These are phyloP conservation scores for Chalcosyrphus nemorum DNA, from an alignment of 2,888 invertebrate genomes.

Conservation along the genomic window DNA sequence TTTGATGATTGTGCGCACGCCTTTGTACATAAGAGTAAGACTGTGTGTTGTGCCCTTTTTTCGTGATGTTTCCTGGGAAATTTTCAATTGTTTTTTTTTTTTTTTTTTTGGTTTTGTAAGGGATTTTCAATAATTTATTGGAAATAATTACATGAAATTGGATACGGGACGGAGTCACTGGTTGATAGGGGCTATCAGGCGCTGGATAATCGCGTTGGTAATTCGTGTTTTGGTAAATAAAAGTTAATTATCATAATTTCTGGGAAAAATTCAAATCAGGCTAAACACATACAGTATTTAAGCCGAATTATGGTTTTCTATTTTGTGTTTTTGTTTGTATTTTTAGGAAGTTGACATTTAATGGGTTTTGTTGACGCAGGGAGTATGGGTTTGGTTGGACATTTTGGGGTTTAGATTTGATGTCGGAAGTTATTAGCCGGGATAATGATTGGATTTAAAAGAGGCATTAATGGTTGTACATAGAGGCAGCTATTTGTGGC, in stretches of 20 bases:
- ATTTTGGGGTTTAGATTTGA: no score
- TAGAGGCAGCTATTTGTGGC: no score
- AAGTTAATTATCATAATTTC: conserved; percentile 50
- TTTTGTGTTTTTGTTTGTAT: neutral
- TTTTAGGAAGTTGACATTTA: neutral
- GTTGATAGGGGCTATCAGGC: neutral
- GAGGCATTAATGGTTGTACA: no score
- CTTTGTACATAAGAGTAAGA: neutral
- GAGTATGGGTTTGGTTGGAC: neutral
- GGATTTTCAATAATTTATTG: conserved; percentile 55
- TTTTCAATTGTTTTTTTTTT: neutral
- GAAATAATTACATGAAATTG: conserved; percentile 27
- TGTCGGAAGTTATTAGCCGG: no score
- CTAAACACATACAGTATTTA: neutral
- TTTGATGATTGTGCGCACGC: conserved; percentile 6
- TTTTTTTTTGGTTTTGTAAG: neutral
- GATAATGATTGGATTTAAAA: no score
- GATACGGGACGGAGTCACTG: neutral
- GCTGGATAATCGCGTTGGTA: conserved; percentile 1
- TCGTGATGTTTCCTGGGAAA: conserved; percentile 36
- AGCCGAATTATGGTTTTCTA: neutral
- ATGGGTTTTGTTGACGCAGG: neutral
- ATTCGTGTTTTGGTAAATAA: conserved; percentile 38
- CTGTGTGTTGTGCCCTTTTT: neutral
- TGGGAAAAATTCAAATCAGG: neutral